Percentiles rank a stretch among this genome's conserved stretches.
Conservation (phyloP, 2,113 vertebrate species). For the Cyanoliseus patagonus region DNA sequence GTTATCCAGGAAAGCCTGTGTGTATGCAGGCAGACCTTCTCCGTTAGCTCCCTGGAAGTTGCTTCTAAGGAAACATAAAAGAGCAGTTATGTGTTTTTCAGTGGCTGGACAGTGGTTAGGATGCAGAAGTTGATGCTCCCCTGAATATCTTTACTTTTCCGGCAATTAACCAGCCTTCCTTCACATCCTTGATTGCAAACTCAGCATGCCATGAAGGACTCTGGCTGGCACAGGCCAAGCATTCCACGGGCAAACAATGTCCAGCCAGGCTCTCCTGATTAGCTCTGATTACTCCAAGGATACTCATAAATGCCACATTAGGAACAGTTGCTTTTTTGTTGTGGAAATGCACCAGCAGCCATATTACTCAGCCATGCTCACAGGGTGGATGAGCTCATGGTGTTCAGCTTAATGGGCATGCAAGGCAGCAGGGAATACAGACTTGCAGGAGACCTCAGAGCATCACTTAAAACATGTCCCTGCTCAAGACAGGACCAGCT, state of each 20-base stretch:
- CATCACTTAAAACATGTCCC: neutral
- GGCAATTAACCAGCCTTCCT: neutral
- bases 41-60: neutral
- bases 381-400: neutral
- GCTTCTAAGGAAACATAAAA: neutral
- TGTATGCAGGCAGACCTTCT: neutral
- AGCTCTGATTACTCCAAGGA: neutral
- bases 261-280: neutral
- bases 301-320: neutral
- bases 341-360: neutral
- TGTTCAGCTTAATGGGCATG: neutral
- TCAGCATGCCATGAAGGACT: neutral
- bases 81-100: neutral
- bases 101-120: neutral
- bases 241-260: neutral
- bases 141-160: neutral
- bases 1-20: neutral
- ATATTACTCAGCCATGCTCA: rapidly evolving
- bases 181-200: neutral
- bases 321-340: neutral
- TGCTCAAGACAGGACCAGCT: neutral
- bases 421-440: neutral
- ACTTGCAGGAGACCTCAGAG: neutral
- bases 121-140: neutral
- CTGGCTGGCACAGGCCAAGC: neutral